These are phyloP conservation scores for Scaptomyza graminum DNA, from an alignment of 1,140 invertebrate species.

Conservation along the genomic window DNA sequence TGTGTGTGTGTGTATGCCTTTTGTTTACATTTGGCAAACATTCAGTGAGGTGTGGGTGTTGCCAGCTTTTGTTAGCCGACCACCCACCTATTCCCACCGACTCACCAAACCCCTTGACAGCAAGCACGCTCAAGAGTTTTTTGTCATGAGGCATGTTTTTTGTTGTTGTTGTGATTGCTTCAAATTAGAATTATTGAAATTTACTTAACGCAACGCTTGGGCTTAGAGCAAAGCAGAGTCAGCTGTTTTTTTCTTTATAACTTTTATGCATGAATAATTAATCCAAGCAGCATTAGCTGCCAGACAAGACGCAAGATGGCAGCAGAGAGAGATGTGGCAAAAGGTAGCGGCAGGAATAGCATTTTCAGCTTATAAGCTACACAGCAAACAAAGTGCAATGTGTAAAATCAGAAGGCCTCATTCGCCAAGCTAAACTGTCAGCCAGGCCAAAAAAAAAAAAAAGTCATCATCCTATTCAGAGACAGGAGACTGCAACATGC, in stretches of 20 bases:
- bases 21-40: constrained; percentile 76
- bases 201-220: constrained; percentile 49
- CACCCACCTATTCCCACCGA: constrained; percentile 11
- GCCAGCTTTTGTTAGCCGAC: constrained; percentile 24
- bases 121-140: constrained; percentile 21
- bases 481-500: neutral
- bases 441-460: constrained; percentile 32
- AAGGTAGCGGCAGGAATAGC: neutral
- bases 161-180: constrained; percentile 38
- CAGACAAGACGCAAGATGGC: neutral
- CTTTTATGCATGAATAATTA: constrained; percentile 64
- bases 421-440: constrained; percentile 16
- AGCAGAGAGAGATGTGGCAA: neutral
- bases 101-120: neutral
- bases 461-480: constrained; percentile 29
- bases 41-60: constrained; percentile 27
- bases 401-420: constrained; percentile 1
- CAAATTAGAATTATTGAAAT: constrained; percentile 79
- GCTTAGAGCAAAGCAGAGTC: constrained; percentile 55
- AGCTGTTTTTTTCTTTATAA: constrained; percentile 66
- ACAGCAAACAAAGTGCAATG: neutral
- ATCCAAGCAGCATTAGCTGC: constrained; percentile 48
- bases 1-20: constrained; percentile 43
- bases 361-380: constrained; percentile 7
- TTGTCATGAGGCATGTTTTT: constrained; percentile 36